phyloP scores from a whole-genome alignment of 2,113 vertebrate genomes.

The Cyphomyrus plagiostoma region DNA sequence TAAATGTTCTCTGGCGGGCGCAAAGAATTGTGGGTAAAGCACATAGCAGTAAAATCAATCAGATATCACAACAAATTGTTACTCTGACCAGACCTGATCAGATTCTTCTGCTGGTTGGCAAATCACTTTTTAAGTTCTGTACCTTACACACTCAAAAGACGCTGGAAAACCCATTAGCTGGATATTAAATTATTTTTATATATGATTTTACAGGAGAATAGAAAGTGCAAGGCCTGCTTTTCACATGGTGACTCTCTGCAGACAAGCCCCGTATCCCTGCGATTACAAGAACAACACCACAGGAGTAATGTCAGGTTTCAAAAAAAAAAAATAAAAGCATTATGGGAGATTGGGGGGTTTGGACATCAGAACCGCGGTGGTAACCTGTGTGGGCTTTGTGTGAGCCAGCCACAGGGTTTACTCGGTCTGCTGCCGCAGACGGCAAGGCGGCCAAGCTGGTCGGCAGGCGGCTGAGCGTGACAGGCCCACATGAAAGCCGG shows the following conservation, averaged over 20 bases:
- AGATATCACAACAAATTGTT: not conserved
- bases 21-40: not conserved
- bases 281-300: not conserved
- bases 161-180: not conserved
- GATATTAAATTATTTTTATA: not conserved
- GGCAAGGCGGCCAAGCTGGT: conserved; percentile 71
- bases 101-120: not conserved
- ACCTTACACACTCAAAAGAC: not conserved
- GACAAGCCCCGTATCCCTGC: not conserved
- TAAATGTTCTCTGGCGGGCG: not conserved
- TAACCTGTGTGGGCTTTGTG: conserved; percentile 20
- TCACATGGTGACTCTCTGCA: not conserved
- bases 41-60: not conserved
- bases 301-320: not conserved
- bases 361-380: not conserved
- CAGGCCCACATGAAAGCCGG: conserved; percentile 72
- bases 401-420: conserved; percentile 40
- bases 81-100: not conserved
- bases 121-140: not conserved
- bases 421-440: conserved; percentile 70
- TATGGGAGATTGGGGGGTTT: not conserved
- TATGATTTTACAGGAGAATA: not conserved
- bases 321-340: not conserved
- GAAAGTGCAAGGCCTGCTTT: not conserved
- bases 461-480: conserved; percentile 64